Conservation (phyloP, 2,888 invertebrate genomes). For the Mayetiola destructor region DNA sequence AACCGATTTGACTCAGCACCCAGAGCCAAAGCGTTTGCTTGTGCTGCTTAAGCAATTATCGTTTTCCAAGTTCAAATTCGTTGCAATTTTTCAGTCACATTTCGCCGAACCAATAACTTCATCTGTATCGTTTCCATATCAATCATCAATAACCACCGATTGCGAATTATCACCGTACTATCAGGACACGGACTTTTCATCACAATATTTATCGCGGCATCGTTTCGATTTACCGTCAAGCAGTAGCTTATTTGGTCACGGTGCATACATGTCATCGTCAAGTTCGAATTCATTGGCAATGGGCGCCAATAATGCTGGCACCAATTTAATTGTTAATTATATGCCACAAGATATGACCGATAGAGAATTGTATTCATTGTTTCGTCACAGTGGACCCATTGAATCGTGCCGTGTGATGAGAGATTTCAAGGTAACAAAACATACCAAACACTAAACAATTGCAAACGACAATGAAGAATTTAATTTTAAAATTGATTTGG, state of each 20-base stretch:
- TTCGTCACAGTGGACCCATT: conserved; percentile 74
- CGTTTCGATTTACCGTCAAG: conserved; percentile 33
- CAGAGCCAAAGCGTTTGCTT: conserved; percentile 6
- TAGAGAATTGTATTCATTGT: conserved; percentile 77
- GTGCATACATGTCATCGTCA: conserved; percentile 28
- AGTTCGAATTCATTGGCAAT: conserved; percentile 29
- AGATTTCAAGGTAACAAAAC: conserved; percentile 55
- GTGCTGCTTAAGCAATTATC: conserved; percentile 9
- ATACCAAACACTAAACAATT: not conserved
- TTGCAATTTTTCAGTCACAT: conserved; percentile 36
- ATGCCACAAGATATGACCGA: conserved; percentile 88
- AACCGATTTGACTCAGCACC: conserved; percentile 9
- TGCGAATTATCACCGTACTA: conserved; percentile 18
- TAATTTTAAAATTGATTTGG: not conserved
- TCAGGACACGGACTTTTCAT: conserved; percentile 37
- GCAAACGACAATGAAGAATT: not conserved
- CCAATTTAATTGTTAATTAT: conserved; percentile 90
- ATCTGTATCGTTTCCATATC: not conserved
- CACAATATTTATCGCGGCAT: conserved; percentile 33
- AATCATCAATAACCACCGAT: too few species aligned
- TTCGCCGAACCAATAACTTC: conserved; percentile 26
- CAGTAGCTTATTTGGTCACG: conserved; percentile 28
- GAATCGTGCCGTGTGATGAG: conserved; percentile 86
- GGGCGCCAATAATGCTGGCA: conserved; percentile 34
- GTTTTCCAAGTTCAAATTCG: conserved; percentile 21